These are phyloP conservation scores for Melolontha melolontha DNA, from an alignment of 2,888 invertebrate genomes.

Conservation along the genomic window DNA sequence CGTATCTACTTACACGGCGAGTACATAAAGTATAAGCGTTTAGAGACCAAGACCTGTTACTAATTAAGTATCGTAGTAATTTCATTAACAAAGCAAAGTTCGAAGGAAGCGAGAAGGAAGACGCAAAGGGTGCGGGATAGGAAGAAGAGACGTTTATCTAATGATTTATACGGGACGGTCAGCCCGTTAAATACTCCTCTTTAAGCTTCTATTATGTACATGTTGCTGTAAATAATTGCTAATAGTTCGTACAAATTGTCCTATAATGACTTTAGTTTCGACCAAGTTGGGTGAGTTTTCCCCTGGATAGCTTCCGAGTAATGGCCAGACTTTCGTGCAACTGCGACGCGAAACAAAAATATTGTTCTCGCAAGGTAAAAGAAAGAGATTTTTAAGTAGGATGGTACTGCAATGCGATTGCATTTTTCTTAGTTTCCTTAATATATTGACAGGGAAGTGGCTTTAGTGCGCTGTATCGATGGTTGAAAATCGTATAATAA, in stretches of 20 bases:
- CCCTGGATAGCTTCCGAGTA: constrained; percentile 6
- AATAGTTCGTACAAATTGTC: constrained; percentile 56
- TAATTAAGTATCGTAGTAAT: constrained; percentile 60
- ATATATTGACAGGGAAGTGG: neutral
- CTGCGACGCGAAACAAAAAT: constrained; percentile 17
- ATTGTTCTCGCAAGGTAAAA: neutral
- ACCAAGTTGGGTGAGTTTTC: constrained; percentile 24
- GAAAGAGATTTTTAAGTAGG: no score
- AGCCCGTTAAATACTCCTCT: constrained; percentile 57
- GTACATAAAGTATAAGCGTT: constrained; percentile 49
- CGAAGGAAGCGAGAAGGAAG: constrained; percentile 50
- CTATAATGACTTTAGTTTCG: constrained; percentile 55
- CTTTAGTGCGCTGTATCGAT: no score
- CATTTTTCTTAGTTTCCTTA: no score
- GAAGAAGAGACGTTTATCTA: constrained; percentile 53
- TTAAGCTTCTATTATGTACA: constrained; percentile 56
- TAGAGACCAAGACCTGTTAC: constrained; percentile 53
- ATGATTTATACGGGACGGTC: constrained; percentile 59
- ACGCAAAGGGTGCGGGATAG: constrained; percentile 43
- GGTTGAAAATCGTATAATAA: no score
- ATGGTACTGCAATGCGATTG: no score
- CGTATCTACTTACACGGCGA: neutral
- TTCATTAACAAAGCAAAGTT: constrained; percentile 60
- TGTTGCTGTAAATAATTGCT: constrained; percentile 56
- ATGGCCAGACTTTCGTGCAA: constrained; percentile 6